These are phyloP conservation scores for Hyperoplus lanceolatus DNA, from an alignment of 2,797 vertebrate genomes.

Conservation along the genomic window DNA sequence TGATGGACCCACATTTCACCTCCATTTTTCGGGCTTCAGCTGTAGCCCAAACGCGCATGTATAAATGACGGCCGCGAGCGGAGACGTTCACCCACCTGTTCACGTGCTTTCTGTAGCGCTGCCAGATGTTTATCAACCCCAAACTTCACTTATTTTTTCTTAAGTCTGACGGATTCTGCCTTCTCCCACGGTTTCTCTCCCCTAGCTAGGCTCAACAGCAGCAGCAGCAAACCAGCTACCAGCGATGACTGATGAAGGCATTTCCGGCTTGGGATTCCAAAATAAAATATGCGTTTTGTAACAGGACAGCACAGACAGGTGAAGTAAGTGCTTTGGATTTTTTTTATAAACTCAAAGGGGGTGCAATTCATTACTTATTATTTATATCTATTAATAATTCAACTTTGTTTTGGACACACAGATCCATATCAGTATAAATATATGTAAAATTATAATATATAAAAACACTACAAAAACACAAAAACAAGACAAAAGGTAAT, in stretches of 20 bases:
- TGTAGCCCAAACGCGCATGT: background rate
- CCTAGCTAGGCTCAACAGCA: constrained; percentile 78
- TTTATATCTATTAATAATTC: too few species aligned
- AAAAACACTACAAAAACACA: too few species aligned
- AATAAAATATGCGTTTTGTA: constrained; percentile 38
- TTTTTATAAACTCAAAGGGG: too few species aligned
- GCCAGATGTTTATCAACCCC: constrained; percentile 48
- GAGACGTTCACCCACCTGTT: constrained; percentile 64
- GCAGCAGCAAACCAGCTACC: constrained; percentile 41
- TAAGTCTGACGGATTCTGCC: constrained; percentile 48
- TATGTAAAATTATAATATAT: too few species aligned
- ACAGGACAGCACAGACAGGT: background rate
- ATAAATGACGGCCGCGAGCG: background rate
- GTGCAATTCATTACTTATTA: too few species aligned
- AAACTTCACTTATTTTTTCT: constrained; percentile 56
- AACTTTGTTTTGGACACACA: too few species aligned
- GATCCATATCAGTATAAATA: too few species aligned
- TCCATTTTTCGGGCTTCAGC: constrained; percentile 65
- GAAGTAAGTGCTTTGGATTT: too few species aligned
- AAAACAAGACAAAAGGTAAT: too few species aligned
- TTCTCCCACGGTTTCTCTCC: constrained; percentile 78
- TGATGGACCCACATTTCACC: constrained; percentile 65
- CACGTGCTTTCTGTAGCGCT: constrained; percentile 59
- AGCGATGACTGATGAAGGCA: fast-evolving
- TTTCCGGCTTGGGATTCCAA: constrained; percentile 26